Conservation (phyloP, 2,113 vertebrate genomes). For the Serilophus lunatus region DNA sequence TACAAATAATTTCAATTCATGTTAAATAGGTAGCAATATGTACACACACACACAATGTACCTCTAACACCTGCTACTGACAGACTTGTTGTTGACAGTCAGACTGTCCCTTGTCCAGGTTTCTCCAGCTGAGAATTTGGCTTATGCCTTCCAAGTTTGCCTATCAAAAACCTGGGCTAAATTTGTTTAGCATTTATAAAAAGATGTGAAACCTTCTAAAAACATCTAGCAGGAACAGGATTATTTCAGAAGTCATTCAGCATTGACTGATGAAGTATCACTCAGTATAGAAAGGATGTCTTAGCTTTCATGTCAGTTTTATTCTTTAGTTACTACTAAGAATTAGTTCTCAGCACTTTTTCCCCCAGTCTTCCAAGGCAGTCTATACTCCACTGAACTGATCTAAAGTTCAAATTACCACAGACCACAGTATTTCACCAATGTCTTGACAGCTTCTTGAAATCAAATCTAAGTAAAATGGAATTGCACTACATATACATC, state of each 20-base stretch:
- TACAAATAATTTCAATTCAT: background rate
- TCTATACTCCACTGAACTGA: background rate
- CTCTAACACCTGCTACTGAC: background rate
- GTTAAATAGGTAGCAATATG: background rate
- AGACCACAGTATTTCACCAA: background rate
- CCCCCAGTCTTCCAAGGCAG: background rate
- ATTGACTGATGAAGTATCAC: background rate
- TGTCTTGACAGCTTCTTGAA: background rate
- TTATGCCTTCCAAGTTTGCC: background rate
- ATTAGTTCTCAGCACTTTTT: background rate
- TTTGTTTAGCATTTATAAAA: background rate
- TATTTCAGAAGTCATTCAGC: background rate
- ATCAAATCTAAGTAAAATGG: background rate
- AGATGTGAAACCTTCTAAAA: background rate
- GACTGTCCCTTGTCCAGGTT: background rate
- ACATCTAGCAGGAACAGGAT: background rate
- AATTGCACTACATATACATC: background rate
- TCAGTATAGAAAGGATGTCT: background rate
- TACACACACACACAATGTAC: background rate
- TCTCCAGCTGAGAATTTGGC: background rate
- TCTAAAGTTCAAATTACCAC: background rate
- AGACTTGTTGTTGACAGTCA: background rate
- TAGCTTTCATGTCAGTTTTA: slow-evolving; percentile 48
- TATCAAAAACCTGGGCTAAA: background rate
- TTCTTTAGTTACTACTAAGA: background rate